Conservation (phyloP, 2,113 vertebrate genomes). For the Cheirogaleus medius region DNA sequence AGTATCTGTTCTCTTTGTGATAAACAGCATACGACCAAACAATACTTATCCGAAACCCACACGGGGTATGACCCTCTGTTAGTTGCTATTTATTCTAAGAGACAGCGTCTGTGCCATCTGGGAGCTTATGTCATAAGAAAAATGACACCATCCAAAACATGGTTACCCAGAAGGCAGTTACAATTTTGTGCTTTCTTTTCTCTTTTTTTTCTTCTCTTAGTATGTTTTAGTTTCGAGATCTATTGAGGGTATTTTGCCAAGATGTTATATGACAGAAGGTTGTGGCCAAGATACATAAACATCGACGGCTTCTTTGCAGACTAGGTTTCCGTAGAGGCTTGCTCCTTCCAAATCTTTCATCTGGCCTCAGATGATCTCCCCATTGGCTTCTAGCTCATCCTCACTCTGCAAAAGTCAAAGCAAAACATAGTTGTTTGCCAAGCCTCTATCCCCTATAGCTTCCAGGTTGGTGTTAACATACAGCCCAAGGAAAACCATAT, state of each 20-base stretch:
- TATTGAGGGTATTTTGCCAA: not conserved
- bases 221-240: constrained; percentile 28
- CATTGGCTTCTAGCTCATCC: not conserved
- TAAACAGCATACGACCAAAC: constrained; percentile 55
- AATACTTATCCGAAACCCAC: constrained; percentile 67
- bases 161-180: constrained; percentile 30
- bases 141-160: constrained; percentile 50
- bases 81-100: constrained; percentile 66
- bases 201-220: not conserved
- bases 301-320: not conserved
- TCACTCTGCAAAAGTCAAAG: constrained; percentile 14
- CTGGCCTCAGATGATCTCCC: not conserved
- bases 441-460: not conserved
- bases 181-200: not conserved
- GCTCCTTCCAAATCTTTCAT: not conserved
- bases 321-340: not conserved
- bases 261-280: constrained; percentile 1
- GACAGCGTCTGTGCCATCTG: constrained; percentile 42
- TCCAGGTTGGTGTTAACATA: not conserved
- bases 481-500: not conserved
- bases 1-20: constrained; percentile 57
- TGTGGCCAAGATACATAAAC: not conserved
- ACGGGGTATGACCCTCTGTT: constrained; percentile 52
- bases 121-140: constrained; percentile 70
- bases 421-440: not conserved